A percentile compares a stretch with the other conserved stretches of the same genome.
Evolutionary conservation across 2,797 vertebrate species (phyloP).

Genomic region (Protosalanx chinensis): DNA sequence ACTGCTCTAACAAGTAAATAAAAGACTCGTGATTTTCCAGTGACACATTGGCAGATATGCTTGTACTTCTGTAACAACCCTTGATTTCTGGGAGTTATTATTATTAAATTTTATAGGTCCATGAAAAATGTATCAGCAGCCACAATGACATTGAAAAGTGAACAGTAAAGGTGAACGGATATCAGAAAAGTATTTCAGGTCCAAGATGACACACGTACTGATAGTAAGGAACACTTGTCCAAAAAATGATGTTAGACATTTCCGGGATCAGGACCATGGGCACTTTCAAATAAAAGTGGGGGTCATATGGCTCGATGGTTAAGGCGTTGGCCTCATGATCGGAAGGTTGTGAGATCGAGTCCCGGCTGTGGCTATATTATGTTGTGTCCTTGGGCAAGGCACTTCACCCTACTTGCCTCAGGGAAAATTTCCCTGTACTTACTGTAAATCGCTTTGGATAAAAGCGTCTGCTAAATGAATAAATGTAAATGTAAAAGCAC

Average conservation of each 20-base stretch:
- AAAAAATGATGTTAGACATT: not conserved
- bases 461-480: no score
- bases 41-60: not conserved
- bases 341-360: no score
- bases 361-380: no score
- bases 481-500: not conserved
- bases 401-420: no score
- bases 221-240: not conserved
- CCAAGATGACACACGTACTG: not conserved
- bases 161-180: not conserved
- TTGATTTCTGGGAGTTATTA: not conserved
- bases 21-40: slow-evolving; percentile 1
- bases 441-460: no score
- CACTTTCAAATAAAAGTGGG: not conserved
- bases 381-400: no score
- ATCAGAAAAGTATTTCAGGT: not conserved
- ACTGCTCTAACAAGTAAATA: slow-evolving; percentile 10
- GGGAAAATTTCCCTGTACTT: no score
- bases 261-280: not conserved
- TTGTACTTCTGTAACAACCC: not conserved
- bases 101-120: not conserved
- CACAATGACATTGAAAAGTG: not conserved
- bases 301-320: no score
- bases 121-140: not conserved
- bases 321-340: no score